Base-by-base conservation (phyloP, 2,888 invertebrate genomes). In the Molanna angustata region DNA sequence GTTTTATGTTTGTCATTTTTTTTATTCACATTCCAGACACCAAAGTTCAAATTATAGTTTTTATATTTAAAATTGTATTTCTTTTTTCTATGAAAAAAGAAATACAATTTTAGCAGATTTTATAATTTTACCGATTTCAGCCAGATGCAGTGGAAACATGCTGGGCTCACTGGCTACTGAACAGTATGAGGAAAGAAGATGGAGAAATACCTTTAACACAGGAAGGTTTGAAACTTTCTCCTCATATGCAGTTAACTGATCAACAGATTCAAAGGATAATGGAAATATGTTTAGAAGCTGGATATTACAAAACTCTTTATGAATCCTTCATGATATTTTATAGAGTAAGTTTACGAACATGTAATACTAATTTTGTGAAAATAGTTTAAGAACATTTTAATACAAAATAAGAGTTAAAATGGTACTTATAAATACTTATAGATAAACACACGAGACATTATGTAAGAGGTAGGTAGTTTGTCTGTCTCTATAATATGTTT, bases 261-360 rank as follows among this genome's bases (percentile, higher is more conserved):
- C 69, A 72, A n/a, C 68, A 72, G 58, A 73, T 80, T 40, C 72
- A 70, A 20, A 64, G 66, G 40, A 72, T 84, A 1, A 74, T 84
- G 1, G 72, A 75, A 56, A 66, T 73, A 19, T 76, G 82, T 60
- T 66, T 88, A 6, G 65, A 70, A 13, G 71, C 73, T 19, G 79
- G 82, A 9, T 84, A 80, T 61, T 70, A 83, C 4, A 72, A 73
- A 32, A 83, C 84, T 0, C 65, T 90, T 18, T 74, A 79, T 42
- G 80, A 84, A 62, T 84, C 87, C 55, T 80, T 86, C 64, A 69
- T 78, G 40, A 82, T 89, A 61, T 90, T 90, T 67, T 80, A 86
- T 68, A 82, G 84, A 61, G 84, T 85, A 69, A 71, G 73, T 66
- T 18, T n/a, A n/a, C n/a, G n/a, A n/a, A n/a, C n/a, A n/a, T n/a